Evolutionary conservation across 2,888 invertebrate species (phyloP).

Genomic region (Hydriomena furcata): DNA sequence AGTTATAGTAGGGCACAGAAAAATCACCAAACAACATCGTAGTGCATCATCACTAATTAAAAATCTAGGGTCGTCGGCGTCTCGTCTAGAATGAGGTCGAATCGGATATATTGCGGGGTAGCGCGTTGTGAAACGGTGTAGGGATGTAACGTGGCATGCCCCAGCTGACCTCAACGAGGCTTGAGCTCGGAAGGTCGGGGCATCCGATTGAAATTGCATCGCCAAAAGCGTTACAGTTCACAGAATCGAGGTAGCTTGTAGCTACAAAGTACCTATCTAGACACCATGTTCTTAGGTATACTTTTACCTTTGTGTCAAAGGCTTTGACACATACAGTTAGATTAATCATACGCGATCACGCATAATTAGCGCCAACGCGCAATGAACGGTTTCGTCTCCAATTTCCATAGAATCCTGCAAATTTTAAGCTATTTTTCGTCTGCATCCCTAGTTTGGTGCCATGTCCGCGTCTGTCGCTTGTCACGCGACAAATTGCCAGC

Average conservation of each 20-base stretch:
- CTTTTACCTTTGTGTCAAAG: too few species aligned
- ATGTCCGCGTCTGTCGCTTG: constrained; percentile 46
- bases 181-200: constrained; percentile 5
- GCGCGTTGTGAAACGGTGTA: constrained; percentile 2
- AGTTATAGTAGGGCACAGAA: too few species aligned
- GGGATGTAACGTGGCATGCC: constrained; percentile 4
- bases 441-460: constrained; percentile 37
- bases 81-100: constrained; percentile 30
- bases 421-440: background rate
- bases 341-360: too few species aligned
- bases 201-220: constrained; percentile 11
- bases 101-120: constrained; percentile 4
- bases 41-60: constrained; percentile 21
- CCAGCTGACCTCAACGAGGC: constrained; percentile 10
- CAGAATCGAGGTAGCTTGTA: background rate
- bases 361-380: too few species aligned
- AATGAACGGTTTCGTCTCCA: too few species aligned
- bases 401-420: background rate
- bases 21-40: constrained; percentile 3
- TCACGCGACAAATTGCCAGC: constrained; percentile 59
- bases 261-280: background rate
- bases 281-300: too few species aligned
- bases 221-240: constrained; percentile 4
- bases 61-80: constrained; percentile 29
- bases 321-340: too few species aligned